Evolutionary conservation across 2,113 vertebrate species (phyloP).

Genomic region (Cricetomys ansorgei): DNA sequence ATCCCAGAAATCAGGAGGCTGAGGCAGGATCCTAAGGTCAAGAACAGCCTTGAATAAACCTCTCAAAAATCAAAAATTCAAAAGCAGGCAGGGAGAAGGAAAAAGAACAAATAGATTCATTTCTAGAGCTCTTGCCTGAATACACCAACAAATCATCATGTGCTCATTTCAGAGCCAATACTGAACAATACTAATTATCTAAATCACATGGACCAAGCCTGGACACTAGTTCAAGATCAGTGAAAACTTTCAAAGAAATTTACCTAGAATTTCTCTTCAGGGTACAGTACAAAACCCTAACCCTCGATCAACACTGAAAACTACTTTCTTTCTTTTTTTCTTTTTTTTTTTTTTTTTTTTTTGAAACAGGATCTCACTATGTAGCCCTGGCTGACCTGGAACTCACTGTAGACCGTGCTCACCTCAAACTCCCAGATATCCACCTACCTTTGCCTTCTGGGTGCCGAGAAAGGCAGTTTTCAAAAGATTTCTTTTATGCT

Average conservation of each 20-base stretch:
- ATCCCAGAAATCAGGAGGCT: not conserved
- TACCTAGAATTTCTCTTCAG: not conserved
- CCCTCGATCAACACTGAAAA: conserved; percentile 44
- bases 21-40: not conserved
- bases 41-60: not conserved
- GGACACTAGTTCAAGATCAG: not conserved
- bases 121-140: not conserved
- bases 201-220: not conserved
- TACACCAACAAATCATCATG: conserved; percentile 28
- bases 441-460: not conserved
- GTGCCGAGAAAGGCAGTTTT: conserved; percentile 12
- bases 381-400: not conserved
- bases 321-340: not conserved
- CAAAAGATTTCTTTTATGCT: conserved; percentile 12
- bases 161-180: conserved; percentile 38
- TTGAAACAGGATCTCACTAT: not conserved
- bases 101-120: conserved; percentile 8
- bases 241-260: conserved; percentile 23
- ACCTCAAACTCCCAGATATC: not conserved
- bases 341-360: not conserved
- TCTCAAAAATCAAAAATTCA: not conserved
- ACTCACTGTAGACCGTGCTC: not conserved
- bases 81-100: not conserved
- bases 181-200: conserved; percentile 23
- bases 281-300: conserved; percentile 24